phyloP scores from a whole-genome alignment of 2,888 invertebrate species.

The Drosophila paranaensis region DNA sequence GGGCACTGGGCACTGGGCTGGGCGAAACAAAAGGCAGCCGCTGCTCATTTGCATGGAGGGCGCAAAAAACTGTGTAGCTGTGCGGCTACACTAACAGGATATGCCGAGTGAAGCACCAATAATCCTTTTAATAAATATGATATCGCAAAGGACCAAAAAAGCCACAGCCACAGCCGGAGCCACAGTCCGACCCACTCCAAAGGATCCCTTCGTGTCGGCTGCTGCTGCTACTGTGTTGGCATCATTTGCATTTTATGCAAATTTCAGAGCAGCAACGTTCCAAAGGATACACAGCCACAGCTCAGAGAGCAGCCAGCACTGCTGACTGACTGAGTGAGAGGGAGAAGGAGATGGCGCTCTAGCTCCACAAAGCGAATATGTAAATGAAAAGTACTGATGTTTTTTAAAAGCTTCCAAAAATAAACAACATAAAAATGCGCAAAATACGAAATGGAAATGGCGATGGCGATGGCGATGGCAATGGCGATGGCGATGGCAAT shows the following conservation, averaged over 20 bases:
- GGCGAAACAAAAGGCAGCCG: conserved; percentile 76
- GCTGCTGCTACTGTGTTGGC: conserved; percentile 47
- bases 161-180: conserved; percentile 57
- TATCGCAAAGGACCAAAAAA: conserved; percentile 83
- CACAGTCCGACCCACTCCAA: conserved; percentile 9
- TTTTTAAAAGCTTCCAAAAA: conserved; percentile 78
- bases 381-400: conserved; percentile 78
- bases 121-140: conserved; percentile 84
- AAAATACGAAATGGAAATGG: conserved; percentile 61
- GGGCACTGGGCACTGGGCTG: conserved; percentile 10
- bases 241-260: conserved; percentile 84
- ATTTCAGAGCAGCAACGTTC: conserved; percentile 72
- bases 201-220: conserved; percentile 10
- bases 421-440: conserved; percentile 77
- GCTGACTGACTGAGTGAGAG: not conserved
- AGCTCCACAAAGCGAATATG: conserved; percentile 75
- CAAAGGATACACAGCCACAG: conserved; percentile 60
- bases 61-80: not conserved
- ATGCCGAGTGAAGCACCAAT: conserved; percentile 82
- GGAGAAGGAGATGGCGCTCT: not conserved
- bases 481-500: conserved; percentile 42
- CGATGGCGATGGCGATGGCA: conserved; percentile 23
- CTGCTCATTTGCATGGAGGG: conserved; percentile 69
- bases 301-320: not conserved
- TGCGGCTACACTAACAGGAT: conserved; percentile 80